phyloP scores from a whole-genome alignment of 2,113 vertebrate species.

The Cercocebus atys region DNA sequence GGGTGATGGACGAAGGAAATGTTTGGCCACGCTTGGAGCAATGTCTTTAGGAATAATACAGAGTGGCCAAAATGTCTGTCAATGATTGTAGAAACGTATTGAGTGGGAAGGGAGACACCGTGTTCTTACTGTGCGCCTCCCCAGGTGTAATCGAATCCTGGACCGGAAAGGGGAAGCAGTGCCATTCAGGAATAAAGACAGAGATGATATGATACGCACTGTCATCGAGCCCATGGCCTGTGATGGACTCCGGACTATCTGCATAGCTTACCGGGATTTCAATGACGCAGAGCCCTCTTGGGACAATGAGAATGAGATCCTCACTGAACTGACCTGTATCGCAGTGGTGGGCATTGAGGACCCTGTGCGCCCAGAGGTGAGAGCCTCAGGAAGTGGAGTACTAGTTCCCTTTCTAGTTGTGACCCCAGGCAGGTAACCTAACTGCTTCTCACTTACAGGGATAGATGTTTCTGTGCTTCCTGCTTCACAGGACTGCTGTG shows the following conservation, averaged over 20 bases:
- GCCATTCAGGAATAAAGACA: constrained; percentile 92
- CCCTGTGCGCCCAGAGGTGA: constrained; percentile 95
- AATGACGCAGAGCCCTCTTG: constrained; percentile 88
- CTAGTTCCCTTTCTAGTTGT: not conserved
- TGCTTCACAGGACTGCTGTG: not conserved
- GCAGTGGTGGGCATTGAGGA: constrained; percentile 97
- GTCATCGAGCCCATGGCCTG: constrained; percentile 98
- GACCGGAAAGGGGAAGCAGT: constrained; percentile 87
- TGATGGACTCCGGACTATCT: constrained; percentile 95
- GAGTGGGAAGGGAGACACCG: not conserved
- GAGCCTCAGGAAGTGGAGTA: not conserved
- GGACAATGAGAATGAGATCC: constrained; percentile 93
- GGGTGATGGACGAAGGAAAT: not conserved
- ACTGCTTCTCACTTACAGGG: not conserved
- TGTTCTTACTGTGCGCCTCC: not conserved
- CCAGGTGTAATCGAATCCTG: constrained; percentile 93
- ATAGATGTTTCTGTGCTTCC: not conserved
- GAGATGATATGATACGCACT: constrained; percentile 94
- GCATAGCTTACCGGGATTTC: constrained; percentile 94
- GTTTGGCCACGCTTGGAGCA: not conserved
- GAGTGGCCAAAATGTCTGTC: not conserved
- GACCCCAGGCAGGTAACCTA: not conserved
- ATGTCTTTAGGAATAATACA: not conserved
- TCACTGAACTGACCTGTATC: constrained; percentile 93
- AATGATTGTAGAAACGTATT: fast-evolving